Evolutionary conservation across 2,113 vertebrate species (phyloP).

Genomic region (Argyrosomus japonicus): DNA sequence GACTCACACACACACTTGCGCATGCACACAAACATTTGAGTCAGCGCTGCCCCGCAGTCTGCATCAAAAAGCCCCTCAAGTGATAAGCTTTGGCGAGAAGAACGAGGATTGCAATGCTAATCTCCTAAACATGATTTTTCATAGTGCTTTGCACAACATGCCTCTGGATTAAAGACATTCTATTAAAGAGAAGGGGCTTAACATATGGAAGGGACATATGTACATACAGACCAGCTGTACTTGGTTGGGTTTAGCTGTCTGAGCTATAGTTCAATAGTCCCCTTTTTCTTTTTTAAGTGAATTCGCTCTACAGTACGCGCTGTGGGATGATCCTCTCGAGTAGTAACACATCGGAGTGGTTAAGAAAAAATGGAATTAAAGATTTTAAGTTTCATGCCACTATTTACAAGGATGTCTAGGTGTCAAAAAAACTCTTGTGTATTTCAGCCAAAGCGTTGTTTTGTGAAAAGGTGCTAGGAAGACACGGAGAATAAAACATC

Average conservation of each 20-base stretch:
- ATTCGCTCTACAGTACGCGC: slow-evolving; percentile 44
- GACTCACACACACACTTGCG: slow-evolving; percentile 5
- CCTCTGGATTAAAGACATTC: slow-evolving; percentile 81
- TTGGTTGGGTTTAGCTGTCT: slow-evolving; percentile 69
- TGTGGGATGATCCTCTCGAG: slow-evolving; percentile 60
- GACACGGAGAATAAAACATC: background rate
- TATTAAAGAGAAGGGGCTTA: slow-evolving; percentile 80
- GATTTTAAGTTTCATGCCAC: slow-evolving; percentile 42
- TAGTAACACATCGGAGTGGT: slow-evolving; percentile 16
- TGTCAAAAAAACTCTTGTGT: background rate
- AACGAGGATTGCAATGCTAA: slow-evolving; percentile 75
- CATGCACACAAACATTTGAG: slow-evolving; percentile 61
- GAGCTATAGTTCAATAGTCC: slow-evolving; percentile 70
- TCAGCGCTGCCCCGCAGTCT: slow-evolving; percentile 65
- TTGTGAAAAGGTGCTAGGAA: background rate
- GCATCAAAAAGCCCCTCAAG: slow-evolving; percentile 71
- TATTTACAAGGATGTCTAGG: slow-evolving; percentile 30
- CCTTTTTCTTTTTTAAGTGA: slow-evolving; percentile 46
- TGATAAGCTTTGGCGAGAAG: slow-evolving; percentile 76
- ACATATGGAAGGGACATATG: slow-evolving; percentile 75
- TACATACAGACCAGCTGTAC: slow-evolving; percentile 64
- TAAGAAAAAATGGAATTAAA: background rate
- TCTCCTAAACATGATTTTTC: slow-evolving; percentile 85
- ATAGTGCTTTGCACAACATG: slow-evolving; percentile 80
- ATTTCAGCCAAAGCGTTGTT: background rate